Evolutionary conservation across 2,888 invertebrate genomes (phyloP), one percentile per base, ranked within the genome.

Genomic region (Folsomia manolachei): DNA sequence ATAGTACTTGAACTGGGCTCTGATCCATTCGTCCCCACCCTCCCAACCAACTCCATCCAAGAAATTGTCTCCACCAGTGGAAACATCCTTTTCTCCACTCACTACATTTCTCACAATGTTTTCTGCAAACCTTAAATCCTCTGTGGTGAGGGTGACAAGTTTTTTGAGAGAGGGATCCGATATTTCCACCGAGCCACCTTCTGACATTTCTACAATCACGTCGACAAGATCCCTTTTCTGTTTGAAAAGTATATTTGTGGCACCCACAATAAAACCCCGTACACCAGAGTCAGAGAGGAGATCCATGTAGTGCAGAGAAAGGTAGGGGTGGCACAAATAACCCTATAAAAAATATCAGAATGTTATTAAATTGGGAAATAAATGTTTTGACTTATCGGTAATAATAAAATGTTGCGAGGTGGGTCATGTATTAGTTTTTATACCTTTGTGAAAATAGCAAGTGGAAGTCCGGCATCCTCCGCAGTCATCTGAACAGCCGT

Each of bases 221-320:
- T 99, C 98, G 75, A 94, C 92, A 66, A 97, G 85, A 82, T 96
- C 93, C 75, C 92, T 89, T 82, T 96, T 96, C 84, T 97, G 97
- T 83, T 95, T 94, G 83, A 98, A 99, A 52, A 99, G 86, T n/a
- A 96, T 92, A 86, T 99, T 99, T 19, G 97, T 97, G n/a, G 97
- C 97, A 53, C 99, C 98, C 72, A 97, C 92, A 62, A 96, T 87
- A 84, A 86, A 88, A 19, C 87, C 86, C 51, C 86, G 82, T 7
- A 97, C 94, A 80, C 93, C 92, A 1, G 91, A 88, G 84, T 97
- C 95, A 66, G 90, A 90, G 70, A 99, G 85, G 71, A 96, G 86
- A 85, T 98, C 98, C 86, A 97, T 89, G 83, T 95, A 97, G 79
- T 97, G 95, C 78, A 99, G 86, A 1, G 96, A 96, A 77, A 98